These are phyloP conservation scores for Saccostrea glomerata DNA, from an alignment of 1,140 invertebrate species.

Conservation along the genomic window DNA sequence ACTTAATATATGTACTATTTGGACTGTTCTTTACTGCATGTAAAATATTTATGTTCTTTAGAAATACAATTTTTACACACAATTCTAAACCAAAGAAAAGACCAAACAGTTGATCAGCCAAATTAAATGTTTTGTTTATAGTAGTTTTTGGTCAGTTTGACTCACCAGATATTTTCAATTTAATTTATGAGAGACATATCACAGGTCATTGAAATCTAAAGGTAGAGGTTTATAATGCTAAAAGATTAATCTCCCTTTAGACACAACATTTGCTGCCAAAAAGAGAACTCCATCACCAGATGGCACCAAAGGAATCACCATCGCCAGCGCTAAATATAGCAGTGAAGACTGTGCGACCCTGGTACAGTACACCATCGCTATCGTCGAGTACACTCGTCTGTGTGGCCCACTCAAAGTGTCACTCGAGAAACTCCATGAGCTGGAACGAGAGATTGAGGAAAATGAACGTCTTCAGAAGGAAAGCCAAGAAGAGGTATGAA, in stretches of 20 bases:
- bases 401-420: slow-evolving; percentile 75
- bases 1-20: too few species aligned
- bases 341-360: slow-evolving; percentile 78
- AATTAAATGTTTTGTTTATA: too few species aligned
- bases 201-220: neutral
- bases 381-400: slow-evolving; percentile 77
- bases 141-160: too few species aligned
- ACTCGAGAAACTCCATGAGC: slow-evolving; percentile 73
- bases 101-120: too few species aligned
- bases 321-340: slow-evolving; percentile 76
- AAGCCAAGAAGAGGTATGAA: slow-evolving; percentile 72
- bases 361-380: slow-evolving; percentile 78
- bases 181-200: too few species aligned
- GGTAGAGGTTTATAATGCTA: neutral
- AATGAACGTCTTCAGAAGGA: slow-evolving; percentile 76
- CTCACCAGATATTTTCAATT: too few species aligned
- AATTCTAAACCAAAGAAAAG: too few species aligned
- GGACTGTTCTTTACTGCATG: too few species aligned
- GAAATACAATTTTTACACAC: too few species aligned
- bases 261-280: slow-evolving; percentile 62
- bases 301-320: slow-evolving; percentile 73
- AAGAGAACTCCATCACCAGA: slow-evolving; percentile 73
- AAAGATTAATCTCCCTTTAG: slow-evolving; percentile 39
- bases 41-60: too few species aligned
- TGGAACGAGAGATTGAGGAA: slow-evolving; percentile 78